Base-by-base conservation (phyloP, 2,113 vertebrate genomes). In the Camelus dromedarius region DNA sequence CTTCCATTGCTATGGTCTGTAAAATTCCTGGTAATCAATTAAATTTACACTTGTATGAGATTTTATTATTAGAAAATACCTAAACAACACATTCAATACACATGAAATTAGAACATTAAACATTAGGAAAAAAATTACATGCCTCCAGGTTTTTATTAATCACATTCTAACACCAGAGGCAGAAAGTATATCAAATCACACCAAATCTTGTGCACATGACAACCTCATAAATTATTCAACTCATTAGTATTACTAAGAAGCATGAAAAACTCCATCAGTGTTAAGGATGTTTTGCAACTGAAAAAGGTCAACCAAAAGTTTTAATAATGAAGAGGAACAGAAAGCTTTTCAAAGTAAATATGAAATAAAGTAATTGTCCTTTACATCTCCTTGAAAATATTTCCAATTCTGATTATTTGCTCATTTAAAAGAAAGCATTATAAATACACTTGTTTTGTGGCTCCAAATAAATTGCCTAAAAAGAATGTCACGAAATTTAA, bases 191-290 rank as follows among this genome's bases (percentile, higher is more conserved):
- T 99, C 98, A 98, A 98, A 99, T 98, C 98, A 98, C 98, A 99
- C 98, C 98, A 98, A 98, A 98, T 99, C 98, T 98, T 98, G 99
- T 99, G 98, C 99, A 98, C 98, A 99, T 99, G 99, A 99, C 99
- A 99, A 99, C 98, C 99, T 99, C 98, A 99, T 99, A 99, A 99
- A 99, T 99, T 99, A 99, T 99, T 99, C 98, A 98, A 97, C 98
- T 99, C 99, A 99, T 99, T 99, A 99, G 98, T 98, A 98, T 98
- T 98, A 98, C 98, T 98, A 97, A 98, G 98, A 98, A 98, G 98
- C 98, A 99, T 97, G 70, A 98, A 98, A 98, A 98, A 98, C 98
- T 98, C 98, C 98, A 98, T 98, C 97, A 98, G 89, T 97, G 95
- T 93, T 99, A 99, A 99, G 98, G 98, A 98, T 98, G 98, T 99